Evolutionary conservation across 2,888 invertebrate species (phyloP), one percentile per base, ranked within the genome.

Genomic region (Catocala nupta): DNA sequence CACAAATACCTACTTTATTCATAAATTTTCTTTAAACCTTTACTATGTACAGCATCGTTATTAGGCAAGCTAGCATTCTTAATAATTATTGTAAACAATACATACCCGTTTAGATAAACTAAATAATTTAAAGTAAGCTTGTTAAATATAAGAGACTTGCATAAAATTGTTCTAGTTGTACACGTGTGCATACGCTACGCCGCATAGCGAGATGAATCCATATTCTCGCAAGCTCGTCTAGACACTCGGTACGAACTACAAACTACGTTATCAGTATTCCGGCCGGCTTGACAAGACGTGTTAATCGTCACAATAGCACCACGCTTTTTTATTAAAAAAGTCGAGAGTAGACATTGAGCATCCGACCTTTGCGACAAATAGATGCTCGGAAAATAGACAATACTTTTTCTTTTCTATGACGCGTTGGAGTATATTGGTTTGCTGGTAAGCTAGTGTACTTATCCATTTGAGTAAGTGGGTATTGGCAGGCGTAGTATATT

Each of bases 261-360:
- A 60, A 63, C 65, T 39, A 50, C 43, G 65, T 65, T 72, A 78
- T 78, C 72, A 77, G 77, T 71, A 72, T 78, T 77, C 72, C 60
- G 51, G 47, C 57, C 70, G 61, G 60, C 62, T 43, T 64, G 53
- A 72, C 78, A 75, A 65, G 65, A 76, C 78, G 78, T 75, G 72
- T 63, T 78, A 77, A 76, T 78, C 68, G 78, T 60, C 65, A 68
- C 71, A 71, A 77, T 65, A 73, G 65, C 70, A 70, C 66, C 57
- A 65, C 57, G 63, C 65, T 70, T 76, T 50, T 75, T 76, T 76
- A 72, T 72, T 75, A 70, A 77, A 77, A 77, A 75, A 66, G 61
- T 66, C 66, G 67, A 64, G 55, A 53, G 59, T 74, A 72, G 70
- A 60, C 70, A 72, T 66, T 71, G 75, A 74, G 74, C 65, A 66